Evolutionary conservation across 2,797 vertebrate genomes (phyloP).

Genomic region (Amphiprion clarkii): DNA sequence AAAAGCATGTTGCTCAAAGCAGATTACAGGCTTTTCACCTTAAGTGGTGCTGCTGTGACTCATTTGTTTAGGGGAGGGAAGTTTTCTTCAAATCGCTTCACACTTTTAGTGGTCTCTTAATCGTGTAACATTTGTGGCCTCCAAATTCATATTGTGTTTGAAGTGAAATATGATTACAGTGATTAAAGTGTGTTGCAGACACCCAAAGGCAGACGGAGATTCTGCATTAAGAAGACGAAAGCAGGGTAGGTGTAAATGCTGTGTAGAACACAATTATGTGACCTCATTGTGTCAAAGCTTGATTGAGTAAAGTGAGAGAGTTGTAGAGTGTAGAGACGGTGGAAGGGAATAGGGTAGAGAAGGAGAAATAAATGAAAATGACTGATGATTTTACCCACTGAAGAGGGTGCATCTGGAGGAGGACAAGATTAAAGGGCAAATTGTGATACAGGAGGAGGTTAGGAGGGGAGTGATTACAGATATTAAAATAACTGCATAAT

Average conservation of each 20-base stretch:
- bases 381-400: conserved; percentile 6
- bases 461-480: background rate
- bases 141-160: conserved; percentile 8
- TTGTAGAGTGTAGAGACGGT: background rate
- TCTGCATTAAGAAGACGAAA: conserved; percentile 13
- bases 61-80: background rate
- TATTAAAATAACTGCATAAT: background rate
- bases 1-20: conserved; percentile 30
- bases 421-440: background rate
- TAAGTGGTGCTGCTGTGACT: conserved; percentile 2
- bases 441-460: background rate
- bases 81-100: conserved; percentile 3
- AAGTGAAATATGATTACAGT: conserved; percentile 15
- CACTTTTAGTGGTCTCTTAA: conserved; percentile 21
- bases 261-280: conserved; percentile 15
- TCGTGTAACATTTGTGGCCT: background rate
- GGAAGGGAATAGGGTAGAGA: background rate
- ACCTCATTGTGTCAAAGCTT: conserved; percentile 43
- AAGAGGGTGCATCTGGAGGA: conserved; percentile 7
- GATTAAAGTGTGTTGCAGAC: background rate
- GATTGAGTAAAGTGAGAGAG: conserved; percentile 35
- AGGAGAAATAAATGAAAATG: background rate
- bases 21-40: conserved; percentile 30
- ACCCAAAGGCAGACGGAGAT: background rate
- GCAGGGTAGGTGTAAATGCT: conserved; percentile 26